Evolutionary conservation across 1,140 invertebrate genomes (phyloP).

Genomic region (Latrodectus geometricus): DNA sequence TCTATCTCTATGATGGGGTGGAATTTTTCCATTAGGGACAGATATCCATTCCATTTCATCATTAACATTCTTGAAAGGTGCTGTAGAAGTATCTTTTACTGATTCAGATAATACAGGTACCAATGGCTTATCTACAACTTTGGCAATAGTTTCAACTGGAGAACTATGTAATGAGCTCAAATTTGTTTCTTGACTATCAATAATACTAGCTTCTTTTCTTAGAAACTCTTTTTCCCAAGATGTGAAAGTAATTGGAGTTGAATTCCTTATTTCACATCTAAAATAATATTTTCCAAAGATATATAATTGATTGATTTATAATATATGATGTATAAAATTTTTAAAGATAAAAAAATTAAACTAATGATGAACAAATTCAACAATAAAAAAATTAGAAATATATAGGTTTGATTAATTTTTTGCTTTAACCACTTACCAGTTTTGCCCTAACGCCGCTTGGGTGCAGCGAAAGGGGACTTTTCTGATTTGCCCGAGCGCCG

Average conservation of each 20-base stretch:
- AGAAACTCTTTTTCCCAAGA: conserved; percentile 47
- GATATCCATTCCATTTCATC: conserved; percentile 25
- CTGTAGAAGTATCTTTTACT: background rate
- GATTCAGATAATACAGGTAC: too few relatives aligned
- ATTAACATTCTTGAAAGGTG: background rate
- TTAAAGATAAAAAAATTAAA: background rate
- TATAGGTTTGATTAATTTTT: too few relatives aligned
- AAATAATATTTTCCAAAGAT: background rate
- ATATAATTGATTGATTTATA: background rate
- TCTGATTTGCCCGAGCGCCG: too few relatives aligned
- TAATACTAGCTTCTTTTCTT: background rate
- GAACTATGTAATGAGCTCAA: background rate
- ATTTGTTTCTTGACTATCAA: background rate
- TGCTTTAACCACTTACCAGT: too few relatives aligned
- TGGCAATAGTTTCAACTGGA: too few relatives aligned
- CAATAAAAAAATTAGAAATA: background rate
- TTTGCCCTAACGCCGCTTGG: too few relatives aligned
- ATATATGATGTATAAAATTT: background rate
- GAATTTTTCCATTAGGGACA: background rate
- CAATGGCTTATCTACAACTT: too few relatives aligned
- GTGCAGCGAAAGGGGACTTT: too few relatives aligned
- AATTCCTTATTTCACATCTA: background rate
- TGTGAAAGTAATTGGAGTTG: conserved; percentile 25
- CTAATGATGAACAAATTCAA: background rate
- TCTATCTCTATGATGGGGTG: background rate